Percentiles rank a stretch among this genome's conserved stretches.
phyloP scores from a whole-genome alignment of 2,888 invertebrate species.

The Eretmocerus hayati region DNA sequence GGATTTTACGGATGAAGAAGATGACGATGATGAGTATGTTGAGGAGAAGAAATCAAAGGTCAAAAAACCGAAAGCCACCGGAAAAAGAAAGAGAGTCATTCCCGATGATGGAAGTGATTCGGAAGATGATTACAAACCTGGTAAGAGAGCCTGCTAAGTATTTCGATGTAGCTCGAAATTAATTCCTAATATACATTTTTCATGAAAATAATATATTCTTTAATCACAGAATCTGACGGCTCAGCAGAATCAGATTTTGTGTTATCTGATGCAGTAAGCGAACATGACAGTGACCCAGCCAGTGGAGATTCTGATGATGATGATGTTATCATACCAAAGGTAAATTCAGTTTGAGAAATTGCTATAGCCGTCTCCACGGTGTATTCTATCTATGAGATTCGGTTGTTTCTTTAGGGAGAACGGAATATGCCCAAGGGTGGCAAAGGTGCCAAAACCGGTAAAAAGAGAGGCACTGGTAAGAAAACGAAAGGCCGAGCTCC shows the following conservation, averaged over 20 bases:
- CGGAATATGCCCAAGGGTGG: no score
- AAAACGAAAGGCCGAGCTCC: not conserved
- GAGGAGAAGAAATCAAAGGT: conserved; percentile 47
- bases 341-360: no score
- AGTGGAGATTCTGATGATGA: no score
- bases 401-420: not conserved
- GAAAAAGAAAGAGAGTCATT: no score
- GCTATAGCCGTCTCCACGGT: no score
- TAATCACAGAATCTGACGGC: no score
- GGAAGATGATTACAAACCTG: conserved; percentile 57
- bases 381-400: no score
- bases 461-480: not conserved
- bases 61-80: no score
- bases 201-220: no score
- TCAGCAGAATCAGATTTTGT: conserved; percentile 3
- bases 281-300: conserved; percentile 11
- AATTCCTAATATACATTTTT: no score
- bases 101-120: conserved; percentile 59
- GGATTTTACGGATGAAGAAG: conserved; percentile 18
- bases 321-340: no score
- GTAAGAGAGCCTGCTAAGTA: conserved; percentile 27
- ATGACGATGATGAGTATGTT: conserved; percentile 33
- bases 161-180: conserved; percentile 6
- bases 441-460: not conserved
- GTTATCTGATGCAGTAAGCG: not conserved